These are phyloP conservation scores for Saguinus oedipus DNA, from an alignment of 2,797 vertebrate species.

Conservation along the genomic window DNA sequence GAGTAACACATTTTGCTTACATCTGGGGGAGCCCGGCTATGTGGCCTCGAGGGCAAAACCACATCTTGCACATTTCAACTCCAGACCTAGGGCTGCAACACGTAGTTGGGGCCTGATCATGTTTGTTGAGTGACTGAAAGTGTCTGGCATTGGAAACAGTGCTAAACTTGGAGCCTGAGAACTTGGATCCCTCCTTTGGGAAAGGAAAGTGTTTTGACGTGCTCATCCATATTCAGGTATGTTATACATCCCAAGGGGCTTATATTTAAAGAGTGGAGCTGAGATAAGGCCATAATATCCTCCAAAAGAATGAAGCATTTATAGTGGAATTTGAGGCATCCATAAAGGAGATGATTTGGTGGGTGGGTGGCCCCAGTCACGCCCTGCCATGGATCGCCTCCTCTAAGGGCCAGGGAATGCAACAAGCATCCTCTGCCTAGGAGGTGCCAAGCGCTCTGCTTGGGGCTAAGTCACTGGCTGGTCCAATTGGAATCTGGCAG, in stretches of 20 bases:
- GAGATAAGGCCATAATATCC: constrained; percentile 74
- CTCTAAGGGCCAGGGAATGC: constrained; percentile 48
- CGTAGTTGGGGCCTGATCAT: neutral
- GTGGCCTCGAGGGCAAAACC: neutral
- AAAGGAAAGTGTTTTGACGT: constrained; percentile 61
- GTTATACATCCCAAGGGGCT: constrained; percentile 66
- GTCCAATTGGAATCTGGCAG: neutral
- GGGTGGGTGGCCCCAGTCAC: constrained; percentile 69
- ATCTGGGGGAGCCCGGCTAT: neutral
- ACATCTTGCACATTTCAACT: neutral
- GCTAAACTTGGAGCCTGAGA: constrained; percentile 27
- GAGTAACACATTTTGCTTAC: neutral
- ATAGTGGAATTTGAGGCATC: constrained; percentile 74
- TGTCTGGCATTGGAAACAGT: neutral
- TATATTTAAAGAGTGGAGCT: constrained; percentile 48
- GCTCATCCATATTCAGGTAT: constrained; percentile 75
- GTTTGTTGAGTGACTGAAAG: neutral
- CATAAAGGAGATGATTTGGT: constrained; percentile 63
- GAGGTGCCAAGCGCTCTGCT: constrained; percentile 9
- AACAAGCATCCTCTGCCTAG: neutral
- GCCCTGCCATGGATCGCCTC: constrained; percentile 31
- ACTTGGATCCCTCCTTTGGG: constrained; percentile 5
- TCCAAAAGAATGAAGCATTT: constrained; percentile 71
- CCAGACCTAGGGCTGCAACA: neutral
- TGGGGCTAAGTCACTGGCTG: constrained; percentile 50